These are phyloP conservation scores for Sphaerodactylus townsendi DNA, from an alignment of 2,113 vertebrate genomes.

Conservation along the genomic window DNA sequence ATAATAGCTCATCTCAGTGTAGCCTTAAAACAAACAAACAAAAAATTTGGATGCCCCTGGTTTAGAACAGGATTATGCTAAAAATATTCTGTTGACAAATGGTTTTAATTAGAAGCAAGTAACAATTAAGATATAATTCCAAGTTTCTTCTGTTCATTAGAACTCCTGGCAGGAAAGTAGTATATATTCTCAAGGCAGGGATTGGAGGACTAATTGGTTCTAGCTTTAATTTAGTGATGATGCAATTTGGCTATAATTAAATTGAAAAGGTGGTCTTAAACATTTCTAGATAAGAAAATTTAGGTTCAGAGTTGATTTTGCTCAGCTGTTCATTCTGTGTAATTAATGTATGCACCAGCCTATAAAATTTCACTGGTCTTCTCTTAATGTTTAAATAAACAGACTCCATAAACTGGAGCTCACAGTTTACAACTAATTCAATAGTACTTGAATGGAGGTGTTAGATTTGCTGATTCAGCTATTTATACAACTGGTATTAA, in stretches of 20 bases:
- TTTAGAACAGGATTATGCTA: neutral
- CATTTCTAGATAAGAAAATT: conserved; percentile 39
- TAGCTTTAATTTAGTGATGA: conserved; percentile 62
- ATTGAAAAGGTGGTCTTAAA: conserved; percentile 46
- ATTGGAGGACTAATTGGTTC: conserved; percentile 51
- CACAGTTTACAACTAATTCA: neutral
- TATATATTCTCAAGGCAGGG: conserved; percentile 55
- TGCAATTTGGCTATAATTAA: conserved; percentile 65
- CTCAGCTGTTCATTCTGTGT: neutral
- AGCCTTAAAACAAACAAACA: too few relatives aligned
- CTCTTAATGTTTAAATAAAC: conserved; percentile 14
- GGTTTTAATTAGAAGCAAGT: conserved; percentile 66
- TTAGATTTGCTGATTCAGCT: neutral
- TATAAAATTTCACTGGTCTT: neutral
- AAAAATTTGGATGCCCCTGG: too few relatives aligned
- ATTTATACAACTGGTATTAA: accelerated
- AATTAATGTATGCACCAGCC: conserved; percentile 38
- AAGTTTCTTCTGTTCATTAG: conserved; percentile 53
- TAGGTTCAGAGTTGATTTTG: conserved; percentile 8
- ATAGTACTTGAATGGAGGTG: neutral
- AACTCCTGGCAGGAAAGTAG: conserved; percentile 54
- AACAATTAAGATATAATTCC: conserved; percentile 52
- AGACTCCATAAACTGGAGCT: neutral
- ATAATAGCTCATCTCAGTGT: too few relatives aligned
- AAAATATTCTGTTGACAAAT: conserved; percentile 51